Percentiles rank a stretch among this genome's conserved stretches.
Evolutionary conservation across 2,888 invertebrate species (phyloP).

Genomic region (Cheilosia impressa): DNA sequence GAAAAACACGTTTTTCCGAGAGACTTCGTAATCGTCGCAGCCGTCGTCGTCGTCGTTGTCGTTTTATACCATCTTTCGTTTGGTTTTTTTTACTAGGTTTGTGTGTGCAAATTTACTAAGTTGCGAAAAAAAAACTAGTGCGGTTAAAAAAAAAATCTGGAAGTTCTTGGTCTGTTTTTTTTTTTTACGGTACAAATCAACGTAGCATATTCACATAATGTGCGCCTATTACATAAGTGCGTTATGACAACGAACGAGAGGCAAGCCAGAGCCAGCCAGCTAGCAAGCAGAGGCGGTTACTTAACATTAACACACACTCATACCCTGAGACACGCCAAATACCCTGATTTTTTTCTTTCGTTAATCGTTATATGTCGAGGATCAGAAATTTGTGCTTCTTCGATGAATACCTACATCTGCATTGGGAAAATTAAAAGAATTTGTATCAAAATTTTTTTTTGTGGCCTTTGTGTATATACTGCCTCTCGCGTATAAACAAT

Average conservation of each 20-base stretch:
- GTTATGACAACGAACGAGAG: slow-evolving; percentile 76
- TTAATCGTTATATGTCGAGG: slow-evolving; percentile 11
- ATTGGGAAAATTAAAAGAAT: not conserved
- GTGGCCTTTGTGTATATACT: slow-evolving; percentile 16
- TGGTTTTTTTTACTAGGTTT: slow-evolving; percentile 47
- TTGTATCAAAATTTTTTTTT: slow-evolving; percentile 19
- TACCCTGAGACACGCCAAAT: slow-evolving; percentile 27
- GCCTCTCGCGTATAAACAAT: slow-evolving; percentile 38
- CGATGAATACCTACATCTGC: not conserved
- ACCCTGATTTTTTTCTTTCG: slow-evolving; percentile 46
- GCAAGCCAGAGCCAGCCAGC: slow-evolving; percentile 37
- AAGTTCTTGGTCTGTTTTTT: slow-evolving; percentile 50
- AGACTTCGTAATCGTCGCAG: slow-evolving; percentile 73
- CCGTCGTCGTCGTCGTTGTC: slow-evolving; percentile 34
- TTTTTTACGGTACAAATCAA: slow-evolving; percentile 19
- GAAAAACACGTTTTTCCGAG: slow-evolving; percentile 75
- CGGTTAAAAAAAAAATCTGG: slow-evolving; percentile 23
- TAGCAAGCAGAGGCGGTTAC: slow-evolving; percentile 70
- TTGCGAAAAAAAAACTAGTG: slow-evolving; percentile 12
- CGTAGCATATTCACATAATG: slow-evolving; percentile 73
- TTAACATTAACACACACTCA: slow-evolving; percentile 64
- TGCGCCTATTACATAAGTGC: slow-evolving; percentile 78
- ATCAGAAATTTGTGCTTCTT: slow-evolving; percentile 17
- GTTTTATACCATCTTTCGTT: slow-evolving; percentile 20
- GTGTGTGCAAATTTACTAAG: slow-evolving; percentile 47